Evolutionary conservation across 2,113 vertebrate genomes (phyloP).

Genomic region (Butorides virescens): DNA sequence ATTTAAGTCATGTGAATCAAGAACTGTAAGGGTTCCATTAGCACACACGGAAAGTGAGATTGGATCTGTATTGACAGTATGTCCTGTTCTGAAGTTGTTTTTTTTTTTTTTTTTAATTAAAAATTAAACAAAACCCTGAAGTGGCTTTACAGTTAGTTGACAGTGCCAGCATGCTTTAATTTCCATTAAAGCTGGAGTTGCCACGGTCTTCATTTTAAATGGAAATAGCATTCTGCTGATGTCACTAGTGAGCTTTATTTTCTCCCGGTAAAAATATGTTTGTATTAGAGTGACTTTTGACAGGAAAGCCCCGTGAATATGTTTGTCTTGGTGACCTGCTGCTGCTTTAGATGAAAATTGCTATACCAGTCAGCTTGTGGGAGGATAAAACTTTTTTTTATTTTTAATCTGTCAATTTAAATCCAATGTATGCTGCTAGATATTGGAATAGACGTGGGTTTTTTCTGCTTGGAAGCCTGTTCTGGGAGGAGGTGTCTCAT

Average conservation of each 20-base stretch:
- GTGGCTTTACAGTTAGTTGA: constrained; percentile 47
- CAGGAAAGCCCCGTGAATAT: constrained; percentile 53
- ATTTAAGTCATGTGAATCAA: background rate
- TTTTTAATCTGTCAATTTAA: background rate
- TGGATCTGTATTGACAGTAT: constrained; percentile 39
- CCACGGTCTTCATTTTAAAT: constrained; percentile 50
- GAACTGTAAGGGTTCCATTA: constrained; percentile 32
- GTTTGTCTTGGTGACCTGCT: constrained; percentile 41
- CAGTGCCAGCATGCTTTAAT: constrained; percentile 55
- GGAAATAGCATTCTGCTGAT: constrained; percentile 64
- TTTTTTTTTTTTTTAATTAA: constrained; percentile 39
- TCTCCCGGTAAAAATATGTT: constrained; percentile 59
- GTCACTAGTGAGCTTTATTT: constrained; percentile 61
- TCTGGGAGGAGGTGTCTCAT: background rate
- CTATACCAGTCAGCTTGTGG: background rate
- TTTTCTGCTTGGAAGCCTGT: background rate
- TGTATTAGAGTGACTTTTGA: constrained; percentile 38
- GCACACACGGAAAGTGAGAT: constrained; percentile 8
- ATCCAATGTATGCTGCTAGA: background rate
- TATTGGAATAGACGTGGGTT: background rate
- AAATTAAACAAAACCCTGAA: constrained; percentile 67
- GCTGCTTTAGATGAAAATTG: constrained; percentile 28
- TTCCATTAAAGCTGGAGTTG: constrained; percentile 63
- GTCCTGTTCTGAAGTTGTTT: background rate
- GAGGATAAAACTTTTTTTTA: background rate